Base-by-base conservation (phyloP, 2,797 vertebrate genomes). In the Cottoperca gobio region DNA sequence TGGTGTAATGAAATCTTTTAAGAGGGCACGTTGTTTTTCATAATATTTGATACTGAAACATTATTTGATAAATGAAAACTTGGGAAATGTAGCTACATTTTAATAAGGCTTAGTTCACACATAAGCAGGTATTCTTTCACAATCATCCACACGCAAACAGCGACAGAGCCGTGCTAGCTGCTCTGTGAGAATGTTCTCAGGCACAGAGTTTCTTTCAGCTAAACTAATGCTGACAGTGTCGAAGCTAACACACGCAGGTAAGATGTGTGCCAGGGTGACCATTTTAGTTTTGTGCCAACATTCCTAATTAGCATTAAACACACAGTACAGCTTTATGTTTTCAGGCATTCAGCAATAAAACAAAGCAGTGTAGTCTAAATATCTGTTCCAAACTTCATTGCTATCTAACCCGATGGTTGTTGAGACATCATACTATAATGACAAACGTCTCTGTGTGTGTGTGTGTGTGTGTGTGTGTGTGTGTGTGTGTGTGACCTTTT, bases 401-500 rank as follows among this genome's bases (percentile, higher is more conserved):
- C 4, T 26, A 26, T 26, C 26, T 26, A 26, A 26, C 26, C 26
- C 26, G 26, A 26, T 26, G 26, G 26, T 26, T 26, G 26, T 26
- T 26, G 26, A 26, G 26, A 26, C 24, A 26, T 26, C 26, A 26
- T n/a, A n/a, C n/a, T n/a, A n/a, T n/a, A n/a, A n/a, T n/a, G n/a
- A n/a, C n/a, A n/a, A n/a, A n/a, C n/a, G n/a, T n/a, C n/a, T n/a
- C n/a, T n/a, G n/a, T n/a, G n/a, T n/a, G n/a, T n/a, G n/a, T n/a
- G n/a, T 71, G n/a, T n/a, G n/a, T n/a, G n/a, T n/a, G n/a, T n/a
- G n/a, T n/a, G n/a, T n/a, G n/a, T n/a, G n/a, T n/a, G n/a, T n/a
- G n/a, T n/a, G 63, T 31, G n/a, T 37, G 55, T 74, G 59, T 73
- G 39, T 73, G 55, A 68, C 57, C 67, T 78, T 52, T 74, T 43